Base-by-base conservation (phyloP, 2,113 vertebrate genomes). In the Oenanthe melanoleuca region DNA sequence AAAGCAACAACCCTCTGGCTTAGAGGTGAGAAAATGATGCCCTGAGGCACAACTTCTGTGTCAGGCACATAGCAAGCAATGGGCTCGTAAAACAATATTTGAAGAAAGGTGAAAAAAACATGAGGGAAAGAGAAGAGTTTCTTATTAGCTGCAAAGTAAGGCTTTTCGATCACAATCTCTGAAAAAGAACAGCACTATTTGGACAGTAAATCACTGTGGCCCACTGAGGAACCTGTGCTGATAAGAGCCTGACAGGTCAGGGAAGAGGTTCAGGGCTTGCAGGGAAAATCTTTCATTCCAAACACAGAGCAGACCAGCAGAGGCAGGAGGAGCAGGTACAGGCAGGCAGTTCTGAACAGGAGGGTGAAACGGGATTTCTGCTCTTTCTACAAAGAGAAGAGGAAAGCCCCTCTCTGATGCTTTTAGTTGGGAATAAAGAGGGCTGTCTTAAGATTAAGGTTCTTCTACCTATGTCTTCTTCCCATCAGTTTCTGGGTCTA, bases 271-370 rank as follows among this genome's bases (percentile, higher is more conserved):
- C 80, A 80, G 88, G 93, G 93, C 89, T 94, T 91, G 74, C 93
- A 97, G 94, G 94, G 93, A 91, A 95, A 97, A 91, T 92, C 93
- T 95, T 94, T 96, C 96, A 96, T 97, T 95, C 97, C 95, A 87
- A 81, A 94, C 89, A 79, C 93, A 50, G 25, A 79, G 50, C 82
- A 94, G 80, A 93, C 92, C 96, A 82, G 91, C 95, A 94, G 90
- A 96, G 95, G 85, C 89, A 96, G 83, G 81, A 93, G 92, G 73
- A 96, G 96, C 97, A 97, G 95, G 96, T 96, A 97, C 86, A 94
- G 96, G 89, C 97, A 96, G 75, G 97, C 61, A 88, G 61, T 56
- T 55, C 56, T 67, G 61, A 94, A 64, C 37, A 67, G 55, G 65
- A 94, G 81, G 61, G 64, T 33, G 64, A 95, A 92, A 89, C 26